Base-by-base conservation (phyloP, 2,888 invertebrate species). In the Ormyrus thymus region DNA sequence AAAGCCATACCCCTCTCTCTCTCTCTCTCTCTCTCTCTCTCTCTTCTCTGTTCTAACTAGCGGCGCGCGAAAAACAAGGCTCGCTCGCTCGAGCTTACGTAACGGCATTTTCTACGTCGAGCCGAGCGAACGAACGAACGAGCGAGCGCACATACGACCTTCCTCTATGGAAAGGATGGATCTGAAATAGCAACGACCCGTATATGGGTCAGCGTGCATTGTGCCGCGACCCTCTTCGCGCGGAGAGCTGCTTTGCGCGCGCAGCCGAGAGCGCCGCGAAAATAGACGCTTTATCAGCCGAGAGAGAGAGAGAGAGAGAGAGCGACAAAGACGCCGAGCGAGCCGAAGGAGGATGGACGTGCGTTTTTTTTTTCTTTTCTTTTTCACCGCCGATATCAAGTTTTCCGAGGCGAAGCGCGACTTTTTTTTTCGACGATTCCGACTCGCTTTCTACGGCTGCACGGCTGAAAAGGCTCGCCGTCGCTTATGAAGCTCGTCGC, bases 181-280 rank as follows among this genome's bases (percentile, higher is more conserved):
- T 89, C 89, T 89, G 89, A 90, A 89, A 89, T 90, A 89, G 89
- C 89, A 90, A 90, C 89, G 89, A 89, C 89, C 89, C 89, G 89
- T 89, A 90, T 89, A 89, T 89, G 87, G 90, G 90, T 90, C 90
- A 90, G 88, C 89, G 86, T 89, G 89, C 89, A 90, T 89, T 88
- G 69, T 69, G 72, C 81, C 76, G 68, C 87, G 87, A 88, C 88
- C 88, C 89, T 88, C 88, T 87, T 87, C 86, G 84, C 83, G 85
- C 87, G 29, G 29, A 87, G 84, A 78, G 83, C 83, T 85, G 84
- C 83, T 29, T 29, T 83, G 64, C 13, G 48, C 81, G 80, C 82
- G 82, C 79, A 7, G 59, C 59, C 10, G n/a, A 55, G 59, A 81
- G 83, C 85, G 85, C 86, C 69, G 85, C 86, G 85, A 87, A 88